Evolutionary conservation across 2,797 vertebrate genomes (phyloP).

Genomic region (Pyrocephalus nanus): DNA sequence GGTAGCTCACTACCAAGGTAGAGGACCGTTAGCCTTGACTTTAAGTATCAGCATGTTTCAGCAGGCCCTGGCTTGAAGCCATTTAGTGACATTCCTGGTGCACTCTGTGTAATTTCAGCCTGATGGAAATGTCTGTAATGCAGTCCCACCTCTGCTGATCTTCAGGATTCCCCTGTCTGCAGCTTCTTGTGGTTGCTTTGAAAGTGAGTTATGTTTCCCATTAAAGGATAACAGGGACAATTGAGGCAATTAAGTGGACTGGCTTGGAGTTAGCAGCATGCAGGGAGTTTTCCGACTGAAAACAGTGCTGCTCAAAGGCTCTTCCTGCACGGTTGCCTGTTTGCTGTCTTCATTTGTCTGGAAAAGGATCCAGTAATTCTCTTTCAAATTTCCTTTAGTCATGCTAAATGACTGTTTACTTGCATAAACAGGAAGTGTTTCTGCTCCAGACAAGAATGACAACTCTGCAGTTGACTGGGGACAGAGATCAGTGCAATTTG

Average conservation of each 20-base stretch:
- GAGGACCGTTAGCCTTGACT: not conserved
- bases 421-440: constrained; percentile 1
- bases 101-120: constrained; percentile 73
- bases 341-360: constrained; percentile 60
- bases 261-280: constrained; percentile 52
- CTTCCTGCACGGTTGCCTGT: constrained; percentile 55
- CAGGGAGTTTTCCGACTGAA: constrained; percentile 17
- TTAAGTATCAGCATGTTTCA: constrained; percentile 24
- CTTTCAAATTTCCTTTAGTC: constrained; percentile 40
- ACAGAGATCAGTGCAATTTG: not conserved
- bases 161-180: constrained; percentile 79
- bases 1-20: not conserved
- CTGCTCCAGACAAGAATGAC: not conserved
- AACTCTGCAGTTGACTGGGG: not conserved
- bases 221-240: constrained; percentile 75
- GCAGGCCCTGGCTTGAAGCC: constrained; percentile 60
- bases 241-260: constrained; percentile 75
- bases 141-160: constrained; percentile 74
- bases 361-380: constrained; percentile 47
- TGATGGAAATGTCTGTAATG: constrained; percentile 52
- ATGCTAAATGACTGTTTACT: constrained; percentile 28
- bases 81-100: constrained; percentile 63
- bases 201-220: constrained; percentile 77
- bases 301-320: constrained; percentile 29
- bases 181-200: constrained; percentile 72